Percentiles rank a stretch among this genome's conserved stretches.
These are phyloP conservation scores for Vireo griseus DNA, from an alignment of 2,797 vertebrate species.

Conservation along the genomic window DNA sequence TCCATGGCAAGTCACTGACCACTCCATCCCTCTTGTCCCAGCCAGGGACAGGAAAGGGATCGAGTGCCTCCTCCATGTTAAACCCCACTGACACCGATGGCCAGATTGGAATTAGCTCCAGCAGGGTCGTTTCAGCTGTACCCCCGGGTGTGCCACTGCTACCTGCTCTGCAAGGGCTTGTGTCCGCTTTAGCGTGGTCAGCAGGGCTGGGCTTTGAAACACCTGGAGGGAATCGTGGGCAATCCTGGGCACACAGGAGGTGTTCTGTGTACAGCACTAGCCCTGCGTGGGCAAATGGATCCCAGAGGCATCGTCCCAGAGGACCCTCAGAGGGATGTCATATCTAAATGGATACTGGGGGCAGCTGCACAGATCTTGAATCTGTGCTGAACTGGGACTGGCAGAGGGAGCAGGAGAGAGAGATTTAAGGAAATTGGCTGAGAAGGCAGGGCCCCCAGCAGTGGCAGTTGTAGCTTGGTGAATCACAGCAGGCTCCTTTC, in stretches of 20 bases:
- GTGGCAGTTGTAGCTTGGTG: background rate
- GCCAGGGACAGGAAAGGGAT: background rate
- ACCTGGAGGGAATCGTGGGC: background rate
- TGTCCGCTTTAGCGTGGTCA: fast-evolving
- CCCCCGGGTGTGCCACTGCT: background rate
- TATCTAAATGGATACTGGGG: fast-evolving
- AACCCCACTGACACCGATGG: background rate
- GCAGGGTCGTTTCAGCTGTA: background rate
- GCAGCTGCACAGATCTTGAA: background rate
- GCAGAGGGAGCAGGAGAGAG: background rate
- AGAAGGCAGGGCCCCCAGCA: background rate
- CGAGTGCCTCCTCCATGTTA: fast-evolving
- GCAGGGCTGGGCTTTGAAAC: background rate
- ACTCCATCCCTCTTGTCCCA: background rate
- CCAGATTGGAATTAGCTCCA: background rate
- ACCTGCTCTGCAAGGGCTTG: background rate
- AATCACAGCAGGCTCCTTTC: background rate
- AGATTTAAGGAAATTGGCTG: background rate
- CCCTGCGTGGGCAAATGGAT: fast-evolving
- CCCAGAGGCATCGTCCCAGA: background rate
- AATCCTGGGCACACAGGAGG: background rate
- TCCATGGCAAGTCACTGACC: background rate
- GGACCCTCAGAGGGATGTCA: background rate
- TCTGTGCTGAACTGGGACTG: background rate
- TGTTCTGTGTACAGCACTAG: background rate